Evolutionary conservation across 2,113 vertebrate species (phyloP).

Genomic region (Poeciliopsis turrubarensis): DNA sequence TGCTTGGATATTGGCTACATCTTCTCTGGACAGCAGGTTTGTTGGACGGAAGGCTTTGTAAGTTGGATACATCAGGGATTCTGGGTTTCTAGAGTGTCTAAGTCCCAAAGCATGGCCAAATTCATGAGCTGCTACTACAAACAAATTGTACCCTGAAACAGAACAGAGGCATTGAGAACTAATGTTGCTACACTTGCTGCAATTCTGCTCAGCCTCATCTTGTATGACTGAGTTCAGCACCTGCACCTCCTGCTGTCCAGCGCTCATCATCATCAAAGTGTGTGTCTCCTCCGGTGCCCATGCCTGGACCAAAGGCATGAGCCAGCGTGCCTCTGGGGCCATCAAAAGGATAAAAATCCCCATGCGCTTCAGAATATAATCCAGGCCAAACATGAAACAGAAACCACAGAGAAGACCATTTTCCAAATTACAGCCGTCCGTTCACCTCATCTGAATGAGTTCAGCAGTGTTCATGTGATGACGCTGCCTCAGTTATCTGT

Average conservation of each 20-base stretch:
- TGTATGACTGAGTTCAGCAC: slow-evolving; percentile 57
- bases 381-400: slow-evolving; percentile 37
- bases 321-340: slow-evolving; percentile 88
- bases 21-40: slow-evolving; percentile 80
- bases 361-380: slow-evolving; percentile 79
- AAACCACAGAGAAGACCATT: slow-evolving; percentile 49
- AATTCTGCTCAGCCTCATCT: not conserved
- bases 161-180: slow-evolving; percentile 5
- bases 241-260: slow-evolving; percentile 81
- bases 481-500: slow-evolving; percentile 6
- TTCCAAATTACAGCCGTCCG: slow-evolving; percentile 44
- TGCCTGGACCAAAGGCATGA: slow-evolving; percentile 91
- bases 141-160: slow-evolving; percentile 81
- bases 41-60: slow-evolving; percentile 60
- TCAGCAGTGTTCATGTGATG: slow-evolving; percentile 18
- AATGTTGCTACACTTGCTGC: not conserved
- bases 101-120: slow-evolving; percentile 88
- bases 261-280: slow-evolving; percentile 90
- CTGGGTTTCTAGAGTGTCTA: slow-evolving; percentile 79
- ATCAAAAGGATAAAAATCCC: slow-evolving; percentile 90
- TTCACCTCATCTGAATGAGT: slow-evolving; percentile 23
- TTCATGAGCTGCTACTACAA: slow-evolving; percentile 83
- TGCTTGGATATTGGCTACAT: slow-evolving; percentile 79
- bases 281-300: slow-evolving; percentile 85
- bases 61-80: slow-evolving; percentile 85